Evolutionary conservation across 2,888 invertebrate genomes (phyloP).

Genomic region (Herminia tarsipennalis): DNA sequence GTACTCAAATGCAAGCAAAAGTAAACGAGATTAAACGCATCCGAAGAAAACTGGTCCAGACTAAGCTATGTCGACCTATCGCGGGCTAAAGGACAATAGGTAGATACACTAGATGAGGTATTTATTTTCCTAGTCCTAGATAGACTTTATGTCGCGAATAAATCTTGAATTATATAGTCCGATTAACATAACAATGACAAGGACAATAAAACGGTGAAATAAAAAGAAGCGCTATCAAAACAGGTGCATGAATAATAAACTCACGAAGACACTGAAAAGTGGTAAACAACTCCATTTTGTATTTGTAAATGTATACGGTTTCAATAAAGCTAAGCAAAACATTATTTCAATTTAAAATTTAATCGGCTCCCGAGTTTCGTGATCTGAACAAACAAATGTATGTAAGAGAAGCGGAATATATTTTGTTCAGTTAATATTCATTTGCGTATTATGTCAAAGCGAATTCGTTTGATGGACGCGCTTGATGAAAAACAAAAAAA

Average conservation of each 20-base stretch:
- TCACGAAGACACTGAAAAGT: conserved; percentile 22
- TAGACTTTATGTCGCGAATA: no score
- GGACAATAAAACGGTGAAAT: conserved; percentile 19
- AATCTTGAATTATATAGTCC: no score
- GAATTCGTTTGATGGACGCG: conserved; percentile 24
- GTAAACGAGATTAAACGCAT: no score
- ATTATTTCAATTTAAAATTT: conserved; percentile 44
- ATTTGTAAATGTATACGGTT: conserved; percentile 38
- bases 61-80: no score
- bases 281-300: conserved; percentile 43
- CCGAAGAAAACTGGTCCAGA: no score
- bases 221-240: conserved; percentile 28
- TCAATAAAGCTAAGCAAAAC: conserved; percentile 37
- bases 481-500: conserved; percentile 29
- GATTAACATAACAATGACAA: no score
- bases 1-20: no score
- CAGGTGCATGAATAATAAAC: conserved; percentile 46
- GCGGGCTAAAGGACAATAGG: no score
- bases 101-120: no score
- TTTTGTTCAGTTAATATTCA: conserved; percentile 33
- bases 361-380: conserved; percentile 26
- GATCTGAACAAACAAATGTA: conserved; percentile 33
- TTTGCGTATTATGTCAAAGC: conserved; percentile 36
- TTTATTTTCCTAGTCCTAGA: no score
- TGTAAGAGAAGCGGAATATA: conserved; percentile 16